phyloP scores from a whole-genome alignment of 2,797 vertebrate genomes.

The Onychomys torridus region DNA sequence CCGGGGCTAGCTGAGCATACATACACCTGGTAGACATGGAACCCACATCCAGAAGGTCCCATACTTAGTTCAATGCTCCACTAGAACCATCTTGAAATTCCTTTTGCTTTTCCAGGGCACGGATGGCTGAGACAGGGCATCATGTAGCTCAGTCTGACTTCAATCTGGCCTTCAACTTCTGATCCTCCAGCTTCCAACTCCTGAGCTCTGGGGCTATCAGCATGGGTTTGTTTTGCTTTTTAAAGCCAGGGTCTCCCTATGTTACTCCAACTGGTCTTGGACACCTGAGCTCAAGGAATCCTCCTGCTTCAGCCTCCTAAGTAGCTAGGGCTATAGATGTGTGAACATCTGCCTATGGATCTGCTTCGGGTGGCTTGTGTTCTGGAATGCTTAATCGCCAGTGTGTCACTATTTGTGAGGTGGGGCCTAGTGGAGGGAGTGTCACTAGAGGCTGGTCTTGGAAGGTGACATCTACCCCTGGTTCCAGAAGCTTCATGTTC shows the following conservation, averaged over 20 bases:
- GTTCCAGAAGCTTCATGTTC: background rate
- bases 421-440: background rate
- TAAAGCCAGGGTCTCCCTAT: background rate
- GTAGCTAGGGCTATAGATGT: background rate
- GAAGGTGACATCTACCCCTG: background rate
- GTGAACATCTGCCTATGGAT: background rate
- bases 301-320: background rate
- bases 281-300: background rate
- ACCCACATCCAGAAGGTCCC: rapidly evolving
- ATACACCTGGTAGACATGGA: background rate
- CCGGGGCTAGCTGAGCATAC: background rate
- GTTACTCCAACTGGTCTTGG: background rate
- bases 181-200: background rate
- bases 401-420: background rate
- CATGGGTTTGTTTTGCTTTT: background rate
- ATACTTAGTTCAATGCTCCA: too few relatives aligned
- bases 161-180: background rate
- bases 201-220: background rate
- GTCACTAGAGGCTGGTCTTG: background rate
- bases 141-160: background rate
- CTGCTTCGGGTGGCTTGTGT: background rate
- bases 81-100: background rate
- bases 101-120: background rate
- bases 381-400: too few relatives aligned
- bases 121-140: background rate